phyloP scores from a whole-genome alignment of 2,888 invertebrate species.

The Sarcophaga caerulescens region DNA sequence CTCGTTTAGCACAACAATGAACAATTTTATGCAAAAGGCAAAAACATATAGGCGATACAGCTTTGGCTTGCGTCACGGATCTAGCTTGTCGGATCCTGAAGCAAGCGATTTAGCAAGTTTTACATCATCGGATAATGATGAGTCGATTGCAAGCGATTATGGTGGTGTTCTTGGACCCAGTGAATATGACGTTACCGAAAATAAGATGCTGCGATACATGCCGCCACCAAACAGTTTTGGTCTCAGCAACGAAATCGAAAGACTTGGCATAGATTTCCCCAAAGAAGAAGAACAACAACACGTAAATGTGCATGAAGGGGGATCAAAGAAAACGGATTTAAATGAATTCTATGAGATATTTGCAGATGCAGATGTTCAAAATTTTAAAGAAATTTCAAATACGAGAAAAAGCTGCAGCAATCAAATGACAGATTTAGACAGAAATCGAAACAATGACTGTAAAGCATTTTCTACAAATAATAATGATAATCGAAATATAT shows the following conservation, averaged over 20 bases:
- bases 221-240: neutral
- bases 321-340: neutral
- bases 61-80: constrained; percentile 82
- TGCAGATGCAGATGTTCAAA: neutral
- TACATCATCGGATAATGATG: constrained; percentile 78
- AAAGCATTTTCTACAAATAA: neutral
- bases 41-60: constrained; percentile 83
- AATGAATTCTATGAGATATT: neutral
- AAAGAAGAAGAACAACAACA: neutral
- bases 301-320: neutral
- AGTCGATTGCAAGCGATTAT: constrained; percentile 72
- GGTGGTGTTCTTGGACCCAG: constrained; percentile 43
- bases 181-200: constrained; percentile 23
- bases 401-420: neutral
- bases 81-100: constrained; percentile 87
- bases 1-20: constrained; percentile 91
- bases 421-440: neutral
- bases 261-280: neutral
- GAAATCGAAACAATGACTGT: neutral
- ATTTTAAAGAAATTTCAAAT: neutral
- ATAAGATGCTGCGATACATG: neutral
- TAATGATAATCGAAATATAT: neutral
- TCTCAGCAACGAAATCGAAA: neutral
- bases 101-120: constrained; percentile 83
- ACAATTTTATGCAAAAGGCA: constrained; percentile 92